A percentile compares a stretch with the other conserved stretches of the same genome.
Evolutionary conservation across 2,113 vertebrate species (phyloP).

Genomic region (Casuarius casuarius): DNA sequence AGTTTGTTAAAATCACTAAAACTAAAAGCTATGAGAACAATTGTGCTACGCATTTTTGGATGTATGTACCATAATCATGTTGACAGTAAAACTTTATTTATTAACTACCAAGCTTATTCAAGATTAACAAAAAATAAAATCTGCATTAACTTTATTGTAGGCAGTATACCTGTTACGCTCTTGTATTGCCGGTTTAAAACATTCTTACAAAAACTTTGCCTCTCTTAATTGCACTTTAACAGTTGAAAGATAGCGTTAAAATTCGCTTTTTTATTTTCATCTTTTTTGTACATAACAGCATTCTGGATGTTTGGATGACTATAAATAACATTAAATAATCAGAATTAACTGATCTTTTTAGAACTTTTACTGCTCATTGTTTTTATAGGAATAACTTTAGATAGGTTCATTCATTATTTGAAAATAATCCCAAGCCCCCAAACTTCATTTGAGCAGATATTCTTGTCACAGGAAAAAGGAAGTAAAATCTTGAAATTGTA

Average conservation of each 20-base stretch:
- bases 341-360: conserved; percentile 1
- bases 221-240: conserved; percentile 62
- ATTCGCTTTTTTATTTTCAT: conserved; percentile 28
- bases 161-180: background rate
- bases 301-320: conserved; percentile 40
- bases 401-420: background rate
- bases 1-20: conserved; percentile 31
- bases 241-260: conserved; percentile 48
- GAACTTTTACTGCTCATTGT: background rate
- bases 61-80: conserved; percentile 60
- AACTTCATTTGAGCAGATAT: background rate
- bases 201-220: conserved; percentile 22
- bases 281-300: conserved; percentile 47
- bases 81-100: conserved; percentile 32
- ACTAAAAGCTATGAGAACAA: conserved; percentile 42
- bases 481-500: conserved; percentile 52
- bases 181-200: conserved; percentile 1
- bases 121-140: conserved; percentile 33
- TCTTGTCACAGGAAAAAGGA: conserved; percentile 13
- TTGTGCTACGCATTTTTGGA: conserved; percentile 50
- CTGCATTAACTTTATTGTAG: background rate
- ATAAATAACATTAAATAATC: conserved; percentile 39
- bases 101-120: conserved; percentile 8
- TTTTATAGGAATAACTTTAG: background rate
- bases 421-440: conserved; percentile 21